Conservation (phyloP, 2,888 invertebrate genomes). For the Philopedon plagiatum region DNA sequence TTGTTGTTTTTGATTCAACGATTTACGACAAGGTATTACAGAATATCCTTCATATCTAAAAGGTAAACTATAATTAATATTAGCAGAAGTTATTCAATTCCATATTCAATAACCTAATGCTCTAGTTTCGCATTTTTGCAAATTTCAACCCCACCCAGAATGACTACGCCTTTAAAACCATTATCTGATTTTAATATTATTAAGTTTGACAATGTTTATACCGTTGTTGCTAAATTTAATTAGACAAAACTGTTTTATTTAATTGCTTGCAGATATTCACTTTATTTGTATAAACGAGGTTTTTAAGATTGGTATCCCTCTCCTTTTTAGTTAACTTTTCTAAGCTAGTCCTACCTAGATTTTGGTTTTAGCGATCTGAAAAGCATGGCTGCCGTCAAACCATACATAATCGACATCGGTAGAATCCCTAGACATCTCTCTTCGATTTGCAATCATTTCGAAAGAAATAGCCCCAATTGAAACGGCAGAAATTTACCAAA, state of each 20-base stretch:
- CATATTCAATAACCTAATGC: conserved; percentile 44
- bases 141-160: conserved; percentile 27
- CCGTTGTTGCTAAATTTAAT: neutral
- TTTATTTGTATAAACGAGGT: too few species aligned
- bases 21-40: conserved; percentile 31
- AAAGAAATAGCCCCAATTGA: too few species aligned
- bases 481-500: too few species aligned
- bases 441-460: too few species aligned
- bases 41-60: conserved; percentile 40
- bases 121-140: conserved; percentile 43
- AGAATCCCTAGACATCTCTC: too few species aligned
- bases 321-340: too few species aligned
- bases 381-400: too few species aligned
- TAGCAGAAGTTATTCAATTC: conserved; percentile 40
- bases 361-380: too few species aligned
- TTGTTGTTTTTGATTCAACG: conserved; percentile 6
- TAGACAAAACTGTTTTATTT: neutral
- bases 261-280: too few species aligned
- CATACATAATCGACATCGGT: too few species aligned
- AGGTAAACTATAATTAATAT: conserved; percentile 33
- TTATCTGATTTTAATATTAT: neutral
- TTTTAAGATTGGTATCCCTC: too few species aligned
- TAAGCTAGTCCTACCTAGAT: too few species aligned
- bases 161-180: conserved; percentile 10
- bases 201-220: neutral